A percentile compares a stretch with the other conserved stretches of the same genome.
Conservation (phyloP, 92 coral and sea anemone genomes). For the Zoanthus sociatus region DNA sequence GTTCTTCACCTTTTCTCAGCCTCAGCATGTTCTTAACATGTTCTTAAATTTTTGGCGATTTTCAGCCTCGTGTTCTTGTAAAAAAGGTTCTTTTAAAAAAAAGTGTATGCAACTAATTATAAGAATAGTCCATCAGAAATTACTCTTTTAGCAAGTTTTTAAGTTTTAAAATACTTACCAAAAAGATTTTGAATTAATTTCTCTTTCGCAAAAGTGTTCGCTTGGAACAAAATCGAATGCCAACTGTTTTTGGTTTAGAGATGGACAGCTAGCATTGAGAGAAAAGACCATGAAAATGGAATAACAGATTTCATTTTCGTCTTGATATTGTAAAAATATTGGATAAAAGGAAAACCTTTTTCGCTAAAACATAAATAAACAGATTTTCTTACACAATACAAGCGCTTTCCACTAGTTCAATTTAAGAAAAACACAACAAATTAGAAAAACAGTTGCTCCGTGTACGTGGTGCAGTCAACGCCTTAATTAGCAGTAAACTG, state of each 20-base stretch:
- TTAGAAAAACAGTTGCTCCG: neutral
- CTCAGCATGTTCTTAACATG: too few species aligned
- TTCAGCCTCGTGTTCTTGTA: too few species aligned
- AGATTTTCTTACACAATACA: constrained; percentile 14
- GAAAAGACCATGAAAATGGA: neutral
- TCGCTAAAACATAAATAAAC: constrained; percentile 19
- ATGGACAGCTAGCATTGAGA: too few species aligned
- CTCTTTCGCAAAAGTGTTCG: neutral
- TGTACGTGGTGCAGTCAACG: neutral
- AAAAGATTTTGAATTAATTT: neutral
- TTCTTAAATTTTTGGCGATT: too few species aligned
- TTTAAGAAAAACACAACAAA: too few species aligned
- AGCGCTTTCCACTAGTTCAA: neutral
- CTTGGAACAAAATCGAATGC: neutral
- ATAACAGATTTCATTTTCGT: neutral
- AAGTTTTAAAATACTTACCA: neutral
- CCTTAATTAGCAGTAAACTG: neutral
- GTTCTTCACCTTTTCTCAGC: too few species aligned
- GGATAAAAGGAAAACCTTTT: neutral
- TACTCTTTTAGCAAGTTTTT: neutral
- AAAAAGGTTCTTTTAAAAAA: too few species aligned
- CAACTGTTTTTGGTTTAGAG: neutral
- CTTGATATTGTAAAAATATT: constrained; percentile 3
- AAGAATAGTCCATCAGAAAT: neutral
- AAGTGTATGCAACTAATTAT: neutral